A percentile compares a stretch with the other conserved stretches of the same genome.
Conservation (phyloP, 2,113 vertebrate genomes). For the Felis chaus region DNA sequence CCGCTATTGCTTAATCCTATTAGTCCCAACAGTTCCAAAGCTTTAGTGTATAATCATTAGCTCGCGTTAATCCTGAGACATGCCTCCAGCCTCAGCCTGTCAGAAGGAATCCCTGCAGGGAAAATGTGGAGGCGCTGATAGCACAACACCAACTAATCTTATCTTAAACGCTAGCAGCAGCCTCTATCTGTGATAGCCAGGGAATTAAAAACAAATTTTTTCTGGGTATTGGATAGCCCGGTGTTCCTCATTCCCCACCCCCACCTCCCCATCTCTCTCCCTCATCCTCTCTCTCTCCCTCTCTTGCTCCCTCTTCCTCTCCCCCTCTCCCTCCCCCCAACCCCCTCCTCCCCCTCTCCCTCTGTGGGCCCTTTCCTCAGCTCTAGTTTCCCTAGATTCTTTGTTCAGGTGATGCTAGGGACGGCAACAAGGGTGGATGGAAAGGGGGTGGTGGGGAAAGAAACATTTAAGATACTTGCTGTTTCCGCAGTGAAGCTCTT, state of each 20-base stretch:
- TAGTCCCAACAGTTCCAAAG: constrained; percentile 94
- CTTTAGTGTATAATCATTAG: constrained; percentile 96
- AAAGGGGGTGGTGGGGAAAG: constrained; percentile 8
- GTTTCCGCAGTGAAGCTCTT: constrained; percentile 69
- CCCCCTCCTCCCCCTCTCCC: neutral
- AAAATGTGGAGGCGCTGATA: constrained; percentile 94
- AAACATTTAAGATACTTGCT: constrained; percentile 72
- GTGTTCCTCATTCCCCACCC: neutral
- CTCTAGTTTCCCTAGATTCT: constrained; percentile 81
- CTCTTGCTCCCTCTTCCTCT: constrained; percentile 27
- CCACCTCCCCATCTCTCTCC: neutral
- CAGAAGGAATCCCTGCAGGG: constrained; percentile 93
- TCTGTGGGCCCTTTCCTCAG: constrained; percentile 75
- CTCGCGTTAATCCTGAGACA: constrained; percentile 93
- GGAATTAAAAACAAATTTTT: constrained; percentile 92
- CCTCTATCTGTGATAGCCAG: constrained; percentile 90
- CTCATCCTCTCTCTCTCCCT: neutral
- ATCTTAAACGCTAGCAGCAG: constrained; percentile 93
- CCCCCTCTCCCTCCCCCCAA: neutral
- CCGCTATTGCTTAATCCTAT: constrained; percentile 95
- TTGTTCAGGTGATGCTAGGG: constrained; percentile 75
- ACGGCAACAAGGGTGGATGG: constrained; percentile 70
- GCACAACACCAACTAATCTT: constrained; percentile 92
- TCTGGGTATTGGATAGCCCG: constrained; percentile 85
- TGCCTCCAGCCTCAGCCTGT: constrained; percentile 91